These are phyloP conservation scores for Monochamus alternatus DNA, from an alignment of 2,888 invertebrate genomes.

Conservation along the genomic window DNA sequence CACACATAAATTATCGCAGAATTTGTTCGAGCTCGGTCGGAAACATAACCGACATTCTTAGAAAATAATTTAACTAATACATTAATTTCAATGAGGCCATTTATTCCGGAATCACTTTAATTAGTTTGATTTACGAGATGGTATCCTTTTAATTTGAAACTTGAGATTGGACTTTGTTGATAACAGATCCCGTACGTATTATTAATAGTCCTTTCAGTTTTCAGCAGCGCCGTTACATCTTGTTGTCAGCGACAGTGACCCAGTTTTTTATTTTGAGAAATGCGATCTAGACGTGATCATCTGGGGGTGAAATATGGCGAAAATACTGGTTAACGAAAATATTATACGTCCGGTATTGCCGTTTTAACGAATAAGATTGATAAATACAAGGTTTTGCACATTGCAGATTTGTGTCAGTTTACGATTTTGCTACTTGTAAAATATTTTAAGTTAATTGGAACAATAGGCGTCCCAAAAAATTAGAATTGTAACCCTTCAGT, in stretches of 20 bases:
- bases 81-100: conserved; percentile 56
- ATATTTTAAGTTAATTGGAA: no score
- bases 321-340: no score
- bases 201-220: conserved; percentile 4
- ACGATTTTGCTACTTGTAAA: no score
- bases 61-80: conserved; percentile 58
- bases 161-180: conserved; percentile 52
- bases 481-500: no score
- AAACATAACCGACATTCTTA: conserved; percentile 51
- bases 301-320: no score
- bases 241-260: background rate
- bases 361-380: no score
- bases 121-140: conserved; percentile 38
- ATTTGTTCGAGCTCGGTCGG: conserved; percentile 31
- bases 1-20: conserved; percentile 29
- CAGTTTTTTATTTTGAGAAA: background rate
- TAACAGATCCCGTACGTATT: background rate
- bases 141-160: conserved; percentile 38
- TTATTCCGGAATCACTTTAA: conserved; percentile 50
- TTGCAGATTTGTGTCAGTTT: no score
- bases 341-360: no score
- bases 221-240: background rate
- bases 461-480: no score
- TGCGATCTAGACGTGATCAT: background rate
- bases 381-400: no score